Percentiles rank a stretch among this genome's conserved stretches.
These are phyloP conservation scores for Tichodroma muraria DNA, from an alignment of 2,113 vertebrate species.

Conservation along the genomic window DNA sequence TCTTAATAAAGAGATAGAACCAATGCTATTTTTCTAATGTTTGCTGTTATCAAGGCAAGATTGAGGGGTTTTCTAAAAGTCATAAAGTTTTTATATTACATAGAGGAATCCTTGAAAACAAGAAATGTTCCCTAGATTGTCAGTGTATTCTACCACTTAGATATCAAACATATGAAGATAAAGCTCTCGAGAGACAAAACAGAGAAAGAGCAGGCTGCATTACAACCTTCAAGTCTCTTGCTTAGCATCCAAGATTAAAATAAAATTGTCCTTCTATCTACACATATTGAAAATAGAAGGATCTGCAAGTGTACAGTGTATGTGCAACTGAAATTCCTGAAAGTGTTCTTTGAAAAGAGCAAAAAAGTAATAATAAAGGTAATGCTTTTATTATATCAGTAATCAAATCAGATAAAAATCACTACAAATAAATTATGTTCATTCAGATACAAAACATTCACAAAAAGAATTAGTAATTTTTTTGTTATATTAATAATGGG, in stretches of 20 bases:
- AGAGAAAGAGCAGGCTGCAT: background rate
- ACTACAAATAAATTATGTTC: background rate
- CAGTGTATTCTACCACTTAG: background rate
- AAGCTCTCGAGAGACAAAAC: background rate
- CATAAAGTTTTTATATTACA: background rate
- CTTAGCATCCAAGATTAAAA: background rate
- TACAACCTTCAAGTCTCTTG: background rate
- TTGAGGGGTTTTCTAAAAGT: background rate
- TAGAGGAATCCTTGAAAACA: background rate
- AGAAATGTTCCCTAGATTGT: background rate
- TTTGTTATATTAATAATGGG: background rate
- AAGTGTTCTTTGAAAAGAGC: background rate
- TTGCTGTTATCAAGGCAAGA: background rate
- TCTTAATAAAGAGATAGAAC: background rate
- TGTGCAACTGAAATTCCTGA: background rate
- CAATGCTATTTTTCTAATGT: background rate
- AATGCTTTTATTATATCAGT: background rate
- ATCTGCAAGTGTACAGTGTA: background rate
- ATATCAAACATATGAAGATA: background rate
- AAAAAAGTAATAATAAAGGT: background rate
- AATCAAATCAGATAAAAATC: background rate
- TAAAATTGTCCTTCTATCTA: background rate
- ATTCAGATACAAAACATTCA: background rate
- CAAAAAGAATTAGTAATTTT: background rate
- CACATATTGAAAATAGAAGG: background rate